Evolutionary conservation across 2,888 invertebrate species (phyloP), one percentile per base, ranked within the genome.

Genomic region (Trypoxylon attenuatum): DNA sequence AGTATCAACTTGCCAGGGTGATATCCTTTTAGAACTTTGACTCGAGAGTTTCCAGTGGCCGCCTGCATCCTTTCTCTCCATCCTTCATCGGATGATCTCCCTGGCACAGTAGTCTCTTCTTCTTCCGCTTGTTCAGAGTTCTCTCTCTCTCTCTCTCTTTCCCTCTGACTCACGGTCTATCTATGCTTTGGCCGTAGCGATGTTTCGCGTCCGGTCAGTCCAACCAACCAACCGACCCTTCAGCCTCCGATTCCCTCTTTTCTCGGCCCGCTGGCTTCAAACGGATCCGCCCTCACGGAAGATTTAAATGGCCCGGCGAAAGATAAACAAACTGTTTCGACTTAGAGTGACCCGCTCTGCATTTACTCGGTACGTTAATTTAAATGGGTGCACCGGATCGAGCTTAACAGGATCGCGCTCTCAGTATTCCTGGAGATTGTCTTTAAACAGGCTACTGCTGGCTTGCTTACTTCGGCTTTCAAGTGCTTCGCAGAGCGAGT

Each of bases 11-110:
- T 59, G 68, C 56, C 64, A 62, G 58, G 68, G 59, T 61, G 71
- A 78, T 72, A 77, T 77, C 76, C 78, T 76, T 76, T 71, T 65
- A 69, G 68, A 73, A 77, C 69, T 77, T 78, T 65, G 64, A 63
- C 73, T 57, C 39, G 57, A n/a, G 53, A 76, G 63, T 74, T 63
- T 55, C 53, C n/a, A 33, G 46, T 55, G 6, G 19, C 39, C 39
- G 13, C 22, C 39, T 22, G 22, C 38, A 33, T 33, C 45, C 53
- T 33, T 29, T 19, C 43, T 8, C 51, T 33, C 33, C 23, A 33
- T 5, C n/a, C 27, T 13, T 15, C 25, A 15, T 22, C 19, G 10
- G 22, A 21, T n/a, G 13, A 45, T 45, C 18, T 16, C n/a, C 21
- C 21, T 45, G 10, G n/a, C 47, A 22, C 25, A 15, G 16, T 16